Base-by-base conservation (phyloP, 2,797 vertebrate genomes). In the Tenualosa thibaudeaui region DNA sequence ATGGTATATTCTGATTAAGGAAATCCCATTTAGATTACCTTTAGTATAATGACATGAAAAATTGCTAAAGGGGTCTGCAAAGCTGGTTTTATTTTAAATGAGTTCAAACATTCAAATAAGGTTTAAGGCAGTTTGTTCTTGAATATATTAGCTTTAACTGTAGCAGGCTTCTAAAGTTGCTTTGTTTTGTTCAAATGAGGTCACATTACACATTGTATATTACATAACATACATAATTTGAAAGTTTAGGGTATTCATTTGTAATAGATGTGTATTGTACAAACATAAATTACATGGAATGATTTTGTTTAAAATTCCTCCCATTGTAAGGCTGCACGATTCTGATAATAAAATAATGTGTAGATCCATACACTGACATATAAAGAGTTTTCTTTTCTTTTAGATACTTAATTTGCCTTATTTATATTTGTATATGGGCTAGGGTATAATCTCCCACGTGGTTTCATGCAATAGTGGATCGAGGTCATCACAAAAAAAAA, bases 101-200 rank as follows among this genome's bases (percentile, higher is more conserved):
- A 85, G 82, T 75, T 51, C 81, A 75, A 75, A 9, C 54, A 65
- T 31, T 31, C 31, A 31, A 31, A 31, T 0, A 31, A 84, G 60
- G 84, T 84, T 68, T 78, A 58, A 37, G 82, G 82, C 22, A 10
- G 43, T 71, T 71, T 15, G 31, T 65, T 65, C n/a, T 65, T 12
- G 13, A 71, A 71, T 31, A 71, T 13, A 37, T 37, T 71, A 31
- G 26, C 31, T 31, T 1, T 40, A 37, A 24, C 26, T 24, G 62
- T 9, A 58, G 0, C 26, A 5, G 12, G 24, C 2, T 31, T 9
- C n/a, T 68, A 26, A 12, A 31, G 62, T 26, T 31, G 17, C 53
- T 68, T 68, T 68, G 62, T 68, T 31, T 26, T 31, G 24, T 24
- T n/a, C 58, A 60, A n/a, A 60, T 26, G 26, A 31, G 8, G 62